Evolutionary conservation across 2,888 invertebrate genomes (phyloP), one percentile per base, ranked within the genome.

Genomic region (Cataglyphis livida): DNA sequence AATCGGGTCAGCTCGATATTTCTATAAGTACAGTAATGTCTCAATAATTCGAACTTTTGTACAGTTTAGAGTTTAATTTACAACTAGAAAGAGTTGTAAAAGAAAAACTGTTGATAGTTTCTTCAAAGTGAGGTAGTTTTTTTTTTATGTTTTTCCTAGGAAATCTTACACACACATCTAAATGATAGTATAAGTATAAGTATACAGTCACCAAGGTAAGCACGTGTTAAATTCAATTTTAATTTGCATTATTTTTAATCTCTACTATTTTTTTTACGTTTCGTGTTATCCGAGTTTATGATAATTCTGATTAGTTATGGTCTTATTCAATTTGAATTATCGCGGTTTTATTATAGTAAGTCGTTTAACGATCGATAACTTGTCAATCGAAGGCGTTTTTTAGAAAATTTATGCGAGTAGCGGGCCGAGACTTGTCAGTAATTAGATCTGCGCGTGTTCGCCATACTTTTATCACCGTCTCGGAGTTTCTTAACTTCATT

Each of bases 401-500:
- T 65, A 25, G 10, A 76, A 78, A 76, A 79, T 83, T 83, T 85
- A 79, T 71, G 3, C 0, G 7, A 18, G 25, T 35, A 35, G 12
- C 44, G 18, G 15, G 28, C 41, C 76, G 54, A 76, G 18, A 44
- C 44, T 28, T 44, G 6, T 51, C 64, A 51, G 74, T 85, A 85
- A 87, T 87, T 85, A 84, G 65, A 83, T 61, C 59, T 41, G 57
- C 76, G 62, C 83, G 84, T 41, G 48, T 65, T 75, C 38, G 62
- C 64, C 59, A 71, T 81, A 87, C 84, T 85, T 85, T 84, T 70
- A 61, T 28, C 28, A 28, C 32, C 61, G 82, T 83, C 57, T 28
- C 73, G 76, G 87, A 68, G 78, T 87, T 89, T 87, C 86, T 85
- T 89, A 86, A 89, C 83, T 87, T 89, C 85, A 87, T 89, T 89